Percentiles rank a stretch among this genome's conserved stretches.
These are phyloP conservation scores for Heliconius hortense DNA, from an alignment of 2,888 invertebrate genomes.

Conservation along the genomic window DNA sequence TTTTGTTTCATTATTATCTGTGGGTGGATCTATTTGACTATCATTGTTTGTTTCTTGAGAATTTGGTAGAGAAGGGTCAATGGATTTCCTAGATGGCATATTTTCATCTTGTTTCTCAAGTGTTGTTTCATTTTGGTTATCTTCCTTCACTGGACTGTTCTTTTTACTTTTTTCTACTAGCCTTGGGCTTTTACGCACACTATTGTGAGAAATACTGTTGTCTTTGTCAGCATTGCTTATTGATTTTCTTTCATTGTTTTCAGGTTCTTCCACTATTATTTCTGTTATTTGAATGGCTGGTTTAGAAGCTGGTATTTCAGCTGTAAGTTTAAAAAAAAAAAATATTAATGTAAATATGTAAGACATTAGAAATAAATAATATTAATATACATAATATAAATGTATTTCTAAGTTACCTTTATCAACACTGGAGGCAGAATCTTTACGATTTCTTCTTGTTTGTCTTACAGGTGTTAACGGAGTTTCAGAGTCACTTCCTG, in stretches of 20 bases:
- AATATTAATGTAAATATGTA: not conserved
- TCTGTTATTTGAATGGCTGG: slow-evolving; percentile 48
- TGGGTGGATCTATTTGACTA: slow-evolving; percentile 19
- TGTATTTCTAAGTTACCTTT: slow-evolving; percentile 54
- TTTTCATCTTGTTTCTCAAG: slow-evolving; percentile 7
- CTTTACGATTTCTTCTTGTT: slow-evolving; percentile 62
- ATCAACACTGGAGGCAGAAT: slow-evolving; percentile 67
- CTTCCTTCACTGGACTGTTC: not conserved
- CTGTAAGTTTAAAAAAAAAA: slow-evolving; percentile 45
- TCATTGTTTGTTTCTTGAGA: slow-evolving; percentile 5
- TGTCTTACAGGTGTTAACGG: slow-evolving; percentile 59
- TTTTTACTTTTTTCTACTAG: slow-evolving; percentile 48
- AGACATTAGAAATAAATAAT: not conserved
- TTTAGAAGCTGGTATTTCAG: slow-evolving; percentile 48
- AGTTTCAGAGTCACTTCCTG: slow-evolving; percentile 73
- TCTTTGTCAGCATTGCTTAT: slow-evolving; percentile 36
- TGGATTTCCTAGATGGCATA: slow-evolving; percentile 15
- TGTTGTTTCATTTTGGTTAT: not conserved
- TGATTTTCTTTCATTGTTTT: slow-evolving; percentile 47
- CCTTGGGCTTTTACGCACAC: slow-evolving; percentile 48
- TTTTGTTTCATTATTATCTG: not conserved
- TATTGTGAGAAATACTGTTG: slow-evolving; percentile 41
- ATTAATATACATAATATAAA: not conserved
- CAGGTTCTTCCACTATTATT: slow-evolving; percentile 61
- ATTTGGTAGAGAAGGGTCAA: not conserved